These are phyloP conservation scores for Chelidonichthys spinosus DNA, from an alignment of 2,797 vertebrate species.

Conservation along the genomic window DNA sequence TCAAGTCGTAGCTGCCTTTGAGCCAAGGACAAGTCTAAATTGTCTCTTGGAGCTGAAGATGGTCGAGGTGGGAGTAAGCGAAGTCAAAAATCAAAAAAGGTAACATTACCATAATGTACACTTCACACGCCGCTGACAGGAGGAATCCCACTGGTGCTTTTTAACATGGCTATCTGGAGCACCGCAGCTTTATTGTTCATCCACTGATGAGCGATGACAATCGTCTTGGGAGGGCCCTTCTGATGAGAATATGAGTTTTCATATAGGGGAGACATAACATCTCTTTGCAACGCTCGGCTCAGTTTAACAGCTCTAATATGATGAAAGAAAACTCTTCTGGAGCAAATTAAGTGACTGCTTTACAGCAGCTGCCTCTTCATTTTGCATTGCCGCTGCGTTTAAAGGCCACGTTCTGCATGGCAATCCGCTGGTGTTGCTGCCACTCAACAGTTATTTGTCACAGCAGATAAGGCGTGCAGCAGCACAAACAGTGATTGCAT, in stretches of 20 bases:
- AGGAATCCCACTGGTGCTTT: constrained; percentile 62
- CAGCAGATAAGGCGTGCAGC: constrained; percentile 63
- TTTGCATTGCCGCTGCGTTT: constrained; percentile 62
- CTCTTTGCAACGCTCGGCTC: constrained; percentile 54
- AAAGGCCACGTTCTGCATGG: constrained; percentile 69
- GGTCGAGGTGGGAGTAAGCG: constrained; percentile 67
- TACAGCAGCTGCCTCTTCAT: constrained; percentile 73
- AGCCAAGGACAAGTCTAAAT: constrained; percentile 85
- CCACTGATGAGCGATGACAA: constrained; percentile 70
- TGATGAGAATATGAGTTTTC: constrained; percentile 73
- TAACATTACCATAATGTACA: constrained; percentile 68
- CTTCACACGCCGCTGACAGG: constrained; percentile 63
- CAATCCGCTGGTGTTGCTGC: constrained; percentile 67
- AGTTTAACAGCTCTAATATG: constrained; percentile 76
- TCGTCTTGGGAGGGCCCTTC: constrained; percentile 67
- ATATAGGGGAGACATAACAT: constrained; percentile 64
- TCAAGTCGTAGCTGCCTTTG: constrained; percentile 82
- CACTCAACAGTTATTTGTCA: constrained; percentile 75
- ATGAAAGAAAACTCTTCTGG: constrained; percentile 73
- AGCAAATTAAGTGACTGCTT: constrained; percentile 76
- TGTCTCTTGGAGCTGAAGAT: constrained; percentile 76
- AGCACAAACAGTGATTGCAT: constrained; percentile 58
- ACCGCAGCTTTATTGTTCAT: constrained; percentile 68
- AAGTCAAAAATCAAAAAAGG: constrained; percentile 76
- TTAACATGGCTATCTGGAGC: constrained; percentile 64